These are phyloP conservation scores for Carposina sasakii DNA, from an alignment of 1,140 invertebrate species.

Conservation along the genomic window DNA sequence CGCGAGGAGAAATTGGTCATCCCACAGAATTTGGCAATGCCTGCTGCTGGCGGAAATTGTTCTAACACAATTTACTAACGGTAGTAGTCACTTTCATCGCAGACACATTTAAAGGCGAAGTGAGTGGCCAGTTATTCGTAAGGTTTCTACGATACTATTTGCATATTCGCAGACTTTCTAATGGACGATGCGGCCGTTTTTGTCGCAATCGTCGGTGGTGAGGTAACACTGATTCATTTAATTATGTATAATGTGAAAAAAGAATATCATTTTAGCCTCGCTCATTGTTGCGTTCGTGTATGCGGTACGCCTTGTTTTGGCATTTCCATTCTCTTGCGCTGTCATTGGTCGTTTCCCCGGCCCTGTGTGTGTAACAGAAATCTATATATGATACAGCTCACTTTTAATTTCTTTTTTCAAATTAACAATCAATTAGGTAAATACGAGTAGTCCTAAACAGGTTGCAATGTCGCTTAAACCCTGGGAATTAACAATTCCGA, in stretches of 20 bases:
- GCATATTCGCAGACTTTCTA: slow-evolving; percentile 71
- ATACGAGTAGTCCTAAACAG: too few relatives aligned
- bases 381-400: too few relatives aligned
- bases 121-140: slow-evolving; percentile 70
- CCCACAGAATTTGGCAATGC: slow-evolving; percentile 41
- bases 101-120: slow-evolving; percentile 66
- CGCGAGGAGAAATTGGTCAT: too few relatives aligned
- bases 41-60: slow-evolving; percentile 35
- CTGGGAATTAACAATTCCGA: too few relatives aligned
- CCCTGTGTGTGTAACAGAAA: too few relatives aligned
- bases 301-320: slow-evolving; percentile 24
- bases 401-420: too few relatives aligned
- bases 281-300: slow-evolving; percentile 33
- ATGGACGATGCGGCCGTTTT: slow-evolving; percentile 65
- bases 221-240: slow-evolving; percentile 66
- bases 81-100: slow-evolving; percentile 68
- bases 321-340: slow-evolving; percentile 27
- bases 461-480: too few relatives aligned
- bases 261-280: slow-evolving; percentile 40
- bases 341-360: slow-evolving; percentile 34
- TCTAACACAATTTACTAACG: slow-evolving; percentile 63
- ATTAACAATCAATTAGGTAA: too few relatives aligned
- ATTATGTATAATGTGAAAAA: slow-evolving; percentile 52
- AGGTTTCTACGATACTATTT: slow-evolving; percentile 71
- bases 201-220: slow-evolving; percentile 64